Percentiles rank a stretch among this genome's conserved stretches.
Conservation (phyloP, 2,888 invertebrate genomes). For the Synanthedon vespiformis region DNA sequence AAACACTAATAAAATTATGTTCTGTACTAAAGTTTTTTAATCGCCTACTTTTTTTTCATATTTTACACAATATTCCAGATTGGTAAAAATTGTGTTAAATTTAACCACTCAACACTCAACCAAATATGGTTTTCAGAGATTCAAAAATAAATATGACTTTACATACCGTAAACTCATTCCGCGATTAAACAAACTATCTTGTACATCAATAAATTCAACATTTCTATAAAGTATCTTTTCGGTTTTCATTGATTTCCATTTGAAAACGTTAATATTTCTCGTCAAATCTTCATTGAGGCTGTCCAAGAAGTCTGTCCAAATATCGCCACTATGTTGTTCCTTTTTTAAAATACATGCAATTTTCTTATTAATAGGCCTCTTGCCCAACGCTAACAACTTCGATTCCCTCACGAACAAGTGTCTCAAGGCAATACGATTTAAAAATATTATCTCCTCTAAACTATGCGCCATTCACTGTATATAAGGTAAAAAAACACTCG, state of each 20-base stretch:
- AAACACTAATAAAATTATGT: too few species aligned
- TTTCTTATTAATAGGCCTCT: conserved; percentile 48
- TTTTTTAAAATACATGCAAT: conserved; percentile 38
- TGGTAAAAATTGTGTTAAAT: too few species aligned
- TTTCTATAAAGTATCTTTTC: too few species aligned
- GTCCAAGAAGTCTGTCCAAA: conserved; percentile 40
- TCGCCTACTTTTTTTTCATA: too few species aligned
- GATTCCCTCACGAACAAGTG: conserved; percentile 46
- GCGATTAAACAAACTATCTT: conserved; percentile 17
- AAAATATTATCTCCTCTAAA: conserved; percentile 42
- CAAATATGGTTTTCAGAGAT: too few species aligned
- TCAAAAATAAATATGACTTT: neutral
- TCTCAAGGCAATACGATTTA: conserved; percentile 38
- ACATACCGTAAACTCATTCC: conserved; percentile 21
- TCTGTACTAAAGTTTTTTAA: too few species aligned
- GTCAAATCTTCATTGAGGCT: conserved; percentile 48
- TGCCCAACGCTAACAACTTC: conserved; percentile 35
- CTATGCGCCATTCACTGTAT: conserved; percentile 37
- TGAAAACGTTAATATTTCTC: conserved; percentile 41
- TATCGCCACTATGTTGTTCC: conserved; percentile 26
- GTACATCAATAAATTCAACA: too few species aligned
- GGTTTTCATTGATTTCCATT: conserved; percentile 17
- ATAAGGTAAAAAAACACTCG: neutral
- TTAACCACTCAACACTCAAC: too few species aligned
- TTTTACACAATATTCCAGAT: too few species aligned